Evolutionary conservation across 2,113 vertebrate genomes (phyloP).

Genomic region (Phylloscopus trochilus): DNA sequence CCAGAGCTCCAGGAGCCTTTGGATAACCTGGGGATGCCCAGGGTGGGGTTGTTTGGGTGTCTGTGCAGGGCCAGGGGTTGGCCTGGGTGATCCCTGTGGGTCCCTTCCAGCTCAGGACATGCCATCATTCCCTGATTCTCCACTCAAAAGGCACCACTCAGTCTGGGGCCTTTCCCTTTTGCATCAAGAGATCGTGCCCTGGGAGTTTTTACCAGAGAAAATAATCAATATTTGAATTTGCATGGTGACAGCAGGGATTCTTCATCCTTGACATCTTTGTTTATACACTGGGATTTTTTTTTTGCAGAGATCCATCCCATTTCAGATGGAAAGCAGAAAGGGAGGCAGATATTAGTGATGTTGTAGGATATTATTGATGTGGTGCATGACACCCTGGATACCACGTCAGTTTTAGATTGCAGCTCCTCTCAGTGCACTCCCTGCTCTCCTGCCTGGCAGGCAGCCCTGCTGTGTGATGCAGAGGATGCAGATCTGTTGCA

Average conservation of each 20-base stretch:
- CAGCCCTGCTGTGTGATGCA: fast-evolving
- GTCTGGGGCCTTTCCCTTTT: background rate
- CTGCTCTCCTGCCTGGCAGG: background rate
- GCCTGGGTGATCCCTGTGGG: background rate
- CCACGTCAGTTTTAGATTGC: background rate
- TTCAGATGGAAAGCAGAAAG: background rate
- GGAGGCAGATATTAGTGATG: background rate
- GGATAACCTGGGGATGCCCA: fast-evolving
- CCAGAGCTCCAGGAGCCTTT: background rate
- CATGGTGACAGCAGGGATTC: background rate
- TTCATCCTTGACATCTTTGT: background rate
- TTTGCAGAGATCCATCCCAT: background rate
- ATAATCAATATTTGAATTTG: background rate
- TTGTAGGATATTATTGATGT: background rate
- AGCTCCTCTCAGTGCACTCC: background rate
- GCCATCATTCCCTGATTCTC: background rate
- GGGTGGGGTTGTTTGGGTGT: background rate
- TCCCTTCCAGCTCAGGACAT: background rate
- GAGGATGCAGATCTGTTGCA: background rate
- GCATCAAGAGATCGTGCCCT: background rate
- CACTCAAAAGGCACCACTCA: background rate
- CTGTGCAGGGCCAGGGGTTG: background rate
- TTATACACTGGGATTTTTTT: background rate
- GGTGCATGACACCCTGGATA: fast-evolving
- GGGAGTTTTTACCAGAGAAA: background rate